These are phyloP conservation scores for Rostratula benghalensis DNA, from an alignment of 2,113 vertebrate species.

Conservation along the genomic window DNA sequence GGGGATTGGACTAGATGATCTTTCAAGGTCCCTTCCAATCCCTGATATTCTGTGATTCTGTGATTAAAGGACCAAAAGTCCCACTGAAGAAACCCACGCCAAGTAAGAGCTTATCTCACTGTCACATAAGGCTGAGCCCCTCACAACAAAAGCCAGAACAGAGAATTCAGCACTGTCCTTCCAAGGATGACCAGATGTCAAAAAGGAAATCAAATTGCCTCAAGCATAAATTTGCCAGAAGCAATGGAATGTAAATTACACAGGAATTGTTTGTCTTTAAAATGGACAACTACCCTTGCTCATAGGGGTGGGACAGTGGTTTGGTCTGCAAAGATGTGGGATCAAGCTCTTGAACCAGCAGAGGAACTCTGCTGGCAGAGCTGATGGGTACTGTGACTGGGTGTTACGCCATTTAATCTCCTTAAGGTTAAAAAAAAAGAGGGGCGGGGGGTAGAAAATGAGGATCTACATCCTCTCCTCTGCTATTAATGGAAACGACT, in stretches of 20 bases:
- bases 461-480: neutral
- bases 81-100: neutral
- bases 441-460: neutral
- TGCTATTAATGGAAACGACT: neutral
- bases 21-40: too few species aligned
- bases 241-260: neutral
- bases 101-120: neutral
- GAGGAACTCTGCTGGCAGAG: neutral
- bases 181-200: neutral
- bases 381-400: neutral
- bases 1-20: too few species aligned
- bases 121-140: neutral
- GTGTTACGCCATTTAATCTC: neutral
- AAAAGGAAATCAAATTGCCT: neutral
- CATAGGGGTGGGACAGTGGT: neutral
- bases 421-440: neutral
- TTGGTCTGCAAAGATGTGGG: neutral
- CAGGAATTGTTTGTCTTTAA: neutral
- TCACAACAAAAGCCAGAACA: neutral
- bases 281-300: neutral
- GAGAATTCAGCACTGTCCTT: neutral
- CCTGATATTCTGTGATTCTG: too few species aligned
- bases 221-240: neutral
- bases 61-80: neutral
- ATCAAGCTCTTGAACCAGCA: neutral